Conservation (phyloP, 2,888 invertebrate genomes). For the Thecophora atra region DNA sequence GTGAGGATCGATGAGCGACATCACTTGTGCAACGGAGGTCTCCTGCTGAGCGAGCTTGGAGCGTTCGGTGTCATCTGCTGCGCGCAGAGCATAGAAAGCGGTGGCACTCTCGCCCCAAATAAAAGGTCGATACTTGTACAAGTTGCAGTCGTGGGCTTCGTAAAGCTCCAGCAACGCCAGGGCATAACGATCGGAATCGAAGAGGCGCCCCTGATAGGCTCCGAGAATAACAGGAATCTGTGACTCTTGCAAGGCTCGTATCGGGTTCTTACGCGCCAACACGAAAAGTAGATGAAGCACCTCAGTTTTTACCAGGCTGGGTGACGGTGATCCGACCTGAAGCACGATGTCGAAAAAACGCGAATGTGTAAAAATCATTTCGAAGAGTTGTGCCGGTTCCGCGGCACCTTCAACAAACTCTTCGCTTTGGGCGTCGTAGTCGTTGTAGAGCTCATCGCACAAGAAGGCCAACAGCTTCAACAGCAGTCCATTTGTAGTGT, state of each 20-base stretch:
- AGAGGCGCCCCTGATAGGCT: slow-evolving; percentile 79
- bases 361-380: slow-evolving; percentile 81
- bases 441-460: slow-evolving; percentile 70
- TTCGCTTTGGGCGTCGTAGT: slow-evolving; percentile 55
- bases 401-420: slow-evolving; percentile 4
- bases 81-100: slow-evolving; percentile 75
- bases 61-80: slow-evolving; percentile 67
- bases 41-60: slow-evolving; percentile 73
- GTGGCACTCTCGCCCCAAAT: slow-evolving; percentile 86
- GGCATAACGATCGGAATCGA: slow-evolving; percentile 75
- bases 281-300: slow-evolving; percentile 73
- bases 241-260: slow-evolving; percentile 70
- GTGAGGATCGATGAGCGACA: slow-evolving; percentile 76
- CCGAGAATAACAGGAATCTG: slow-evolving; percentile 82
- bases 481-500: slow-evolving; percentile 66
- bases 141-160: slow-evolving; percentile 73
- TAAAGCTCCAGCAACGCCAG: slow-evolving; percentile 75
- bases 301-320: slow-evolving; percentile 69
- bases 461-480: slow-evolving; percentile 70
- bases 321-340: slow-evolving; percentile 52
- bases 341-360: slow-evolving; percentile 78
- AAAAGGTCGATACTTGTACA: slow-evolving; percentile 78
- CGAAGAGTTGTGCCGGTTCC: slow-evolving; percentile 68
- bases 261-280: slow-evolving; percentile 72
- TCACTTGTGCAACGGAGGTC: slow-evolving; percentile 76